Evolutionary conservation across 1,140 invertebrate species (phyloP), one percentile per base, ranked within the genome.

Genomic region (Zaprionus lachaisei): DNA sequence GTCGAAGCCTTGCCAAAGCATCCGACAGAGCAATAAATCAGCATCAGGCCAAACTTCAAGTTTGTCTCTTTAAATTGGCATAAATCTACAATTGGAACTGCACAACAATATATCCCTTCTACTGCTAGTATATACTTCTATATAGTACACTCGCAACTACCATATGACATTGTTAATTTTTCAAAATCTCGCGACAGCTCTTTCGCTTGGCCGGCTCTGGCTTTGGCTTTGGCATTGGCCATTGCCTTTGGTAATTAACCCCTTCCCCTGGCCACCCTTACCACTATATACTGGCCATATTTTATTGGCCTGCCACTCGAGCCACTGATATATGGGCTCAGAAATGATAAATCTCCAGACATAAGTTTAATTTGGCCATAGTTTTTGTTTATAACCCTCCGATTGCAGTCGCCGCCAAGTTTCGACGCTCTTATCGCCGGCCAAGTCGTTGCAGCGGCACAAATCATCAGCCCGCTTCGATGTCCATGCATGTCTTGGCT

Each of bases 131-230:
- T 61, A 77, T 62, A 66, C 51, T 17, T 31, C 41, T 34, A n/a
- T 54, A 17, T 20, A 41, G n/a, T 57, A 31, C 38, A 66, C 67
- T 34, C 31, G 38, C 38, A 17, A 26, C 72, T 47, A 2, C 37
- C 37, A 38, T 5, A 34, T 80, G 77, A 67, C 74, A 65, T 75
- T 89, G 81, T 83, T 87, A 84, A 87, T 89, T 87, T 87, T 81
- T 89, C 84, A 87, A 89, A 89, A 87, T 74, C 69, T 87, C 81
- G 84, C 85, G 85, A 87, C 84, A 87, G 84, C 71, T 87, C 72
- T 69, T 73, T 22, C 70, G 83, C 77, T 63, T 77, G 64, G 58
- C 14, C 56, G 56, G 26, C 56, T 60, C 49, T 63, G 72, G 51
- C 67, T 57, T 41, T 65, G 63, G 20, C 17, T 34, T 51, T 7